A percentile compares a stretch with the other conserved stretches of the same genome.
Conservation (phyloP, 1,140 invertebrate species). For the Scaptomyza hsui region DNA sequence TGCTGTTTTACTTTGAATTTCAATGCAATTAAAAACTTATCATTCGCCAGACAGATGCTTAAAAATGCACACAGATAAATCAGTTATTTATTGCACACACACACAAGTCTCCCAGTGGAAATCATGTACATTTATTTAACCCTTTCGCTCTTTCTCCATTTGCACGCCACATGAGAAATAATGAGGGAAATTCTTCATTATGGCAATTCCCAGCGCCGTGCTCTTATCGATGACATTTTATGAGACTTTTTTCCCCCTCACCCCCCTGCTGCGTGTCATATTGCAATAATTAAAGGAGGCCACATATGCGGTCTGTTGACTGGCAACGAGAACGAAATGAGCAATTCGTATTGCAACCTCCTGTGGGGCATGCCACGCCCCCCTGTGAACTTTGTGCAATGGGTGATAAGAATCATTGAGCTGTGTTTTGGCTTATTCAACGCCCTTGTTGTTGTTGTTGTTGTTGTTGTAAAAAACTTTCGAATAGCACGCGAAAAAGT, state of each 20-base stretch:
- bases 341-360: constrained; percentile 37
- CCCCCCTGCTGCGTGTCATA: constrained; percentile 60
- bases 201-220: constrained; percentile 48
- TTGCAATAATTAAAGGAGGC: constrained; percentile 70
- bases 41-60: constrained; percentile 11
- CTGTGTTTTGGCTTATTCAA: constrained; percentile 15
- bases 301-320: constrained; percentile 58
- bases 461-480: constrained; percentile 47
- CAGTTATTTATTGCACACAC: constrained; percentile 29
- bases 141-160: constrained; percentile 6
- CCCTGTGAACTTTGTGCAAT: constrained; percentile 66
- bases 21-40: constrained; percentile 5
- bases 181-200: constrained; percentile 48
- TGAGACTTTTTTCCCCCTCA: background rate
- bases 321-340: constrained; percentile 50
- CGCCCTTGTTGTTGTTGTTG: background rate
- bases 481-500: constrained; percentile 66
- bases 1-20: too few relatives aligned
- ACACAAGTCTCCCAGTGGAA: constrained; percentile 1
- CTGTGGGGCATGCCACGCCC: background rate
- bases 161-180: constrained; percentile 28
- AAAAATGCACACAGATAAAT: constrained; percentile 44
- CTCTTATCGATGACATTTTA: constrained; percentile 56
- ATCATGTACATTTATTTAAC: background rate
- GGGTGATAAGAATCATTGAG: constrained; percentile 73